These are phyloP conservation scores for Proisotoma minuta DNA, from an alignment of 2,888 invertebrate species.

Conservation along the genomic window DNA sequence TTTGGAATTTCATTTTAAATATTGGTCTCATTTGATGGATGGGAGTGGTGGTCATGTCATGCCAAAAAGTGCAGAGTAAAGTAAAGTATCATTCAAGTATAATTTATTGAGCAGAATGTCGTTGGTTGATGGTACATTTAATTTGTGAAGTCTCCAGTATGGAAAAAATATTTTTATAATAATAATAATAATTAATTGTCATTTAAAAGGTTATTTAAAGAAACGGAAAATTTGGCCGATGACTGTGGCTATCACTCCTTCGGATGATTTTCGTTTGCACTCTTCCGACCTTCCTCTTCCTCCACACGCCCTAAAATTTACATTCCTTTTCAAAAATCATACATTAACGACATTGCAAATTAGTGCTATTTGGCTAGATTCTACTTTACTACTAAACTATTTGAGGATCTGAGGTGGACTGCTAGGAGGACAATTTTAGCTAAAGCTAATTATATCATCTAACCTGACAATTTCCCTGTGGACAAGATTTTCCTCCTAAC, in stretches of 20 bases:
- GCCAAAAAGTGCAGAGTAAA: neutral
- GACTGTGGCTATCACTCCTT: conserved; percentile 7
- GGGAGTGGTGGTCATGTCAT: neutral
- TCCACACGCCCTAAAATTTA: neutral
- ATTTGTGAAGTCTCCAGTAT: neutral
- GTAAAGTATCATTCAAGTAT: no score
- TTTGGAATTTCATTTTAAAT: neutral
- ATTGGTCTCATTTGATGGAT: neutral
- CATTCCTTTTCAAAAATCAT: no score
- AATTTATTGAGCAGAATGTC: no score
- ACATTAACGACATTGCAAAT: neutral
- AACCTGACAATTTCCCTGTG: conserved; percentile 45
- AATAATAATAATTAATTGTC: no score
- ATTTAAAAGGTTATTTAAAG: conserved; percentile 30
- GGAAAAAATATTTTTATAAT: no score
- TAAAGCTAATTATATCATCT: neutral
- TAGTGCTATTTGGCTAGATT: neutral
- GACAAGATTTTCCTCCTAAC: conserved; percentile 36
- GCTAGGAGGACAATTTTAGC: neutral
- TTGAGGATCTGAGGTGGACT: neutral
- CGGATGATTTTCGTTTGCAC: conserved; percentile 12
- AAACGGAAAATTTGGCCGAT: conserved; percentile 20
- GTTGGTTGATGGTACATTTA: no score
- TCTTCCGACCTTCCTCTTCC: neutral
- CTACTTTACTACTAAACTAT: neutral